These are phyloP conservation scores for Catalaphyllia jardinei DNA, from an alignment of 64 coral and sea anemone species.

Conservation along the genomic window DNA sequence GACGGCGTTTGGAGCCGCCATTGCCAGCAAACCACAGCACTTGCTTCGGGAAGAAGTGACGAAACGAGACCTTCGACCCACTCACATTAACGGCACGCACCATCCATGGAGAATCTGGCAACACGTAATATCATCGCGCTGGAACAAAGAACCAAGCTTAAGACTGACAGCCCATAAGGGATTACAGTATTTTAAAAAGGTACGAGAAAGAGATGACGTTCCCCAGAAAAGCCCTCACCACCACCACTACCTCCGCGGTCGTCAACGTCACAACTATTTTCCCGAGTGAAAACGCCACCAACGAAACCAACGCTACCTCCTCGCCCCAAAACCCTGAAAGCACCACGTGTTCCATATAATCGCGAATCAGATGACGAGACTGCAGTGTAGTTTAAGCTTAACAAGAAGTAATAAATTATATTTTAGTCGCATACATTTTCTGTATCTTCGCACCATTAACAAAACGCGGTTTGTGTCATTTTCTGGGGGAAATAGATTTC, in stretches of 20 bases:
- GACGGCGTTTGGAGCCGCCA: background rate
- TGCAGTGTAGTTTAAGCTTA: background rate
- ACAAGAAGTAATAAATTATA: too few relatives aligned
- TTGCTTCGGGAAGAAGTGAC: background rate
- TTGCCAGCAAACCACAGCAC: too few relatives aligned
- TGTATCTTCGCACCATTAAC: too few relatives aligned
- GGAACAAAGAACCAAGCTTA: background rate
- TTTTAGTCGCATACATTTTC: too few relatives aligned
- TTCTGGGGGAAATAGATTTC: too few relatives aligned
- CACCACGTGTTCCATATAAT: background rate
- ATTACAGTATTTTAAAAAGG: background rate
- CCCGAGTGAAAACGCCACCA: background rate
- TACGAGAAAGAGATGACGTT: background rate
- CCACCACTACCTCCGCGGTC: background rate
- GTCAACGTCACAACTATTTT: background rate
- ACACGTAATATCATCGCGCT: slow-evolving; percentile 1
- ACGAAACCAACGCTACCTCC: background rate
- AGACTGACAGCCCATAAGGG: background rate
- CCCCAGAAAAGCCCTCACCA: background rate
- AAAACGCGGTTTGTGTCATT: too few relatives aligned
- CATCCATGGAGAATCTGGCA: background rate
- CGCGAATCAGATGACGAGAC: background rate
- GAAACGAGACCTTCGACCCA: background rate
- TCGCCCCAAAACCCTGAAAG: background rate
- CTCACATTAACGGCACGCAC: background rate